Percentiles rank a stretch among this genome's conserved stretches.
phyloP scores from a whole-genome alignment of 64 coral and sea anemone genomes.

The Astreopora myriophthalma region DNA sequence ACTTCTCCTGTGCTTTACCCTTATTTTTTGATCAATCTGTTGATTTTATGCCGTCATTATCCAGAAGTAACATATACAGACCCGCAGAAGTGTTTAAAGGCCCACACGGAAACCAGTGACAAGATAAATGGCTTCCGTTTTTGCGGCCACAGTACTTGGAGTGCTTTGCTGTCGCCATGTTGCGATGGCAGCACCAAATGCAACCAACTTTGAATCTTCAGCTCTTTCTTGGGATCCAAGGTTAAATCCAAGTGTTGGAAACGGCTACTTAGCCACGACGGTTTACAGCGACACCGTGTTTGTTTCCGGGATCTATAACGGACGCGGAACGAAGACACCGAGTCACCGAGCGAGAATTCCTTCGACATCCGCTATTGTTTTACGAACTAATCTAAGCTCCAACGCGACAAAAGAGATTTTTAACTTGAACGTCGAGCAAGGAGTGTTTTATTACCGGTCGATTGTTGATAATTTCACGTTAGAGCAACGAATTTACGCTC shows the following conservation, averaged over 20 bases:
- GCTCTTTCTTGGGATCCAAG: conserved; percentile 40
- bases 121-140: background rate
- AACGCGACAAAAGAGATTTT: conserved; percentile 39
- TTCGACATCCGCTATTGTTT: conserved; percentile 75
- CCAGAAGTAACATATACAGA: no score
- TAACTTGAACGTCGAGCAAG: conserved; percentile 76
- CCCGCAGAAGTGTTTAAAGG: no score
- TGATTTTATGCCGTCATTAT: no score
- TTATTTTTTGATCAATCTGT: no score
- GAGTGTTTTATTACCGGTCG: conserved; percentile 70
- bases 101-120: background rate
- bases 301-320: conserved; percentile 90
- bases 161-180: background rate
- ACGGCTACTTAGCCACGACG: conserved; percentile 88
- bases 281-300: conserved; percentile 85
- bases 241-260: conserved; percentile 90
- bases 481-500: conserved; percentile 83
- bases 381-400: conserved; percentile 11
- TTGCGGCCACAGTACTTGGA: background rate
- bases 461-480: conserved; percentile 64
- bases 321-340: conserved; percentile 67
- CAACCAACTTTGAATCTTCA: conserved; percentile 77
- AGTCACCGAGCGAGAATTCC: conserved; percentile 95
- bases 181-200: conserved; percentile 11
- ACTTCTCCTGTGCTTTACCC: no score